Base-by-base conservation (phyloP, 1,140 invertebrate species). In the Neoseiulus cucumeris region DNA sequence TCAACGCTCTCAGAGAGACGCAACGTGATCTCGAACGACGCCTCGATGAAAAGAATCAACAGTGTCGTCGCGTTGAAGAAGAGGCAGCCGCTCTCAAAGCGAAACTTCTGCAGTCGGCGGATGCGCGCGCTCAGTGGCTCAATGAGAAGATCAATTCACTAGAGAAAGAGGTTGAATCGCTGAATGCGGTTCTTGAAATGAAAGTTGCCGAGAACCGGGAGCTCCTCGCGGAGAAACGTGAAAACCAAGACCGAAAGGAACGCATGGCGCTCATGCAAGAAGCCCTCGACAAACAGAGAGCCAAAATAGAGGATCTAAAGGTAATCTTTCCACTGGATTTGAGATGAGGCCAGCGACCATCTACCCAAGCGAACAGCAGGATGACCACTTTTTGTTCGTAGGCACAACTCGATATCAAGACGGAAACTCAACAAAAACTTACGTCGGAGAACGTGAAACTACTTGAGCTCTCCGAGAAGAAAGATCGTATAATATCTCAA, bases 171-270 rank as follows among this genome's bases (percentile, higher is more conserved):
- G 70, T 70, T 9, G 70, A 71, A 29, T 69, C 68, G 42, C 64
- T 71, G n/a, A 71, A 71, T 42, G 42, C 70, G 12, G 70, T 71
- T 2, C 42, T 71, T 1, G 70, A 71, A 42, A 69, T 71, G 66
- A 70, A 69, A 65, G 51, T 59, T 25, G 51, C 17, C 22, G 51
- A 59, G 22, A 25, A 17, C 14, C 51, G 51, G 14, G 51, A 59
- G 9, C 51, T 59, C 22, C 14, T 18, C 14, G 25, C 33, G 14
- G 51, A 59, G 25, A n/a, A 33, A 20, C 51, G 51, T 25, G 51
- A 59, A 25, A 59, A 59, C 33, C 51, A 59, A 33, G 51, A 59
- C 14, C 51, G 51, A 2, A 59, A 59, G 9, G 51, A 59, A 25
- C 25, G 33, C 14, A 59, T 59, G 51, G 51, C 22, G 6, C 25